Percentiles rank a stretch among this genome's conserved stretches.
Evolutionary conservation across 2,888 invertebrate genomes (phyloP).

Genomic region (Dasysyrphus tricinctus): DNA sequence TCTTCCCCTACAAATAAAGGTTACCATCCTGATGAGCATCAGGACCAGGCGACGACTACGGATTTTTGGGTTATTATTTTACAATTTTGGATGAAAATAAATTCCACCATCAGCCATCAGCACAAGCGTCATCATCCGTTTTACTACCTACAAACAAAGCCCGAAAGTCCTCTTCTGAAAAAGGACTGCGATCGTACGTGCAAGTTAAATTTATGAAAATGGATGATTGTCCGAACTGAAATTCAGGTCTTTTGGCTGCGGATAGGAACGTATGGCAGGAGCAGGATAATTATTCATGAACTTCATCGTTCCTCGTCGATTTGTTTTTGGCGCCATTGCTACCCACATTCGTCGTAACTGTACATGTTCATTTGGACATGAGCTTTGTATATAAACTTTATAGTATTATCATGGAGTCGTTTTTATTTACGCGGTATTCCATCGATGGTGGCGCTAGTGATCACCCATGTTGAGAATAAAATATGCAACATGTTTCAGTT

Average conservation of each 20-base stretch:
- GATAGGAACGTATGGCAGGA: conserved; percentile 53
- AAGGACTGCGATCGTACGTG: conserved; percentile 64
- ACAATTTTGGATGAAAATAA: conserved; percentile 66
- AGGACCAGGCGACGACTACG: conserved; percentile 22
- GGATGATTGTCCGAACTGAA: conserved; percentile 59
- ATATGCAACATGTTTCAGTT: no score
- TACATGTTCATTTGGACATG: no score
- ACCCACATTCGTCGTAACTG: conserved; percentile 15
- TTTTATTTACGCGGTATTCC: no score
- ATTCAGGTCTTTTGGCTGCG: conserved; percentile 23
- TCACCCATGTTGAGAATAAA: no score
- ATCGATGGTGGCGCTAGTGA: no score
- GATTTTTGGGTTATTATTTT: conserved; percentile 69
- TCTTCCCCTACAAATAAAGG: not conserved
- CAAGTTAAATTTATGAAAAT: conserved; percentile 67
- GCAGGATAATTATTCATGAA: conserved; percentile 72
- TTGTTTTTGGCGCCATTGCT: conserved; percentile 62
- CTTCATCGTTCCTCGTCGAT: conserved; percentile 58
- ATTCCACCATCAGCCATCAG: conserved; percentile 23
- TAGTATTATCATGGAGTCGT: no score
- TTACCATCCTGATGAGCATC: not conserved
- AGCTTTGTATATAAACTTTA: no score
- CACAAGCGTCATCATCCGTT: conserved; percentile 7
- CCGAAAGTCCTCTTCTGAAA: conserved; percentile 19
- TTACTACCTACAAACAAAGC: conserved; percentile 11